Conservation (phyloP, 2,888 invertebrate species). For the Elgonia sp. region DNA sequence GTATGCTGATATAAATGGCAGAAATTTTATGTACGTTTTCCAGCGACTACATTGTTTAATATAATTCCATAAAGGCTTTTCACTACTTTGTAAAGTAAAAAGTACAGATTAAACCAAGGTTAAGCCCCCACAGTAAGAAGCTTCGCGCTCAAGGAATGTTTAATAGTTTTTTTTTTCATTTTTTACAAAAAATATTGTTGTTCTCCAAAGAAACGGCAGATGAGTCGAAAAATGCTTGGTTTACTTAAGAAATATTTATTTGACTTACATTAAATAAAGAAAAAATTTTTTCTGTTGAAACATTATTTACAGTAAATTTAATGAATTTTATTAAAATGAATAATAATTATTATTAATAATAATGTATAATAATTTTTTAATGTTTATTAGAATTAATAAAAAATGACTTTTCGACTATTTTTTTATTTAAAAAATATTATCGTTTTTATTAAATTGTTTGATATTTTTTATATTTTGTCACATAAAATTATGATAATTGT, state of each 20-base stretch:
- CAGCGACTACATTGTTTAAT: constrained; percentile 4
- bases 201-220: neutral
- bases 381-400: no score
- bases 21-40: constrained; percentile 2
- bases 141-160: constrained; percentile 13
- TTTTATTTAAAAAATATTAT: no score
- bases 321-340: no score
- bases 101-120: constrained; percentile 19
- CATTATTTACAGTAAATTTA: no score
- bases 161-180: constrained; percentile 15
- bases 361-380: no score
- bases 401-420: no score
- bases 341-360: no score
- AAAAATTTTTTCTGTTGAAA: no score
- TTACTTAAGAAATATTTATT: constrained; percentile 26
- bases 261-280: neutral
- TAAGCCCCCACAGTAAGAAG: constrained; percentile 5
- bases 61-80: constrained; percentile 23
- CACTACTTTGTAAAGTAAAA: constrained; percentile 22
- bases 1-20: neutral
- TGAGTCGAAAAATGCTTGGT: neutral
- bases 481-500: neutral
- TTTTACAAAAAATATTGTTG: neutral
- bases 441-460: no score
- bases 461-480: no score